Conservation (phyloP, 2,113 vertebrate genomes). For the Hemicordylus capensis region DNA sequence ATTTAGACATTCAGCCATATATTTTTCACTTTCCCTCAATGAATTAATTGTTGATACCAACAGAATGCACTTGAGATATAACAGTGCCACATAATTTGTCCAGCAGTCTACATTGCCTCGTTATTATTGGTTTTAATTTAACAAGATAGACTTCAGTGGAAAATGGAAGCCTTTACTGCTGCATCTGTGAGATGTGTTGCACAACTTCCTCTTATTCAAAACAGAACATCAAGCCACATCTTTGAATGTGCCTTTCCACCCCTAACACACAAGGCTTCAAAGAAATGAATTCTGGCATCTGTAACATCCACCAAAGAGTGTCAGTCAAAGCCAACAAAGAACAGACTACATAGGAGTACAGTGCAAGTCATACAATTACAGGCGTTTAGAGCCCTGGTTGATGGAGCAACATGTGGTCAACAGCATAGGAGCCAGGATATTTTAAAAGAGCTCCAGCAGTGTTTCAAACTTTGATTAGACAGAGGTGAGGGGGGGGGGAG, state of each 20-base stretch:
- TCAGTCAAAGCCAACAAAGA: slow-evolving; percentile 68
- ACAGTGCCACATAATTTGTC: slow-evolving; percentile 30
- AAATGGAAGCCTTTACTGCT: slow-evolving; percentile 67
- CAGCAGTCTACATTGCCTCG: slow-evolving; percentile 59
- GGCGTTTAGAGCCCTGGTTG: slow-evolving; percentile 60
- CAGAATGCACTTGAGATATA: slow-evolving; percentile 5
- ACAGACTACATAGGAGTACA: slow-evolving; percentile 58
- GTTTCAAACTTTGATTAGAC: slow-evolving; percentile 81
- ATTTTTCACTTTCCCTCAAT: neutral
- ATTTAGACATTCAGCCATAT: too few relatives aligned
- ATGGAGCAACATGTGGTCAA: slow-evolving; percentile 79
- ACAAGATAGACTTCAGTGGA: slow-evolving; percentile 56
- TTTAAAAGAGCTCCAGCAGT: slow-evolving; percentile 80
- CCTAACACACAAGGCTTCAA: slow-evolving; percentile 78
- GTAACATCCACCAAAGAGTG: slow-evolving; percentile 72
- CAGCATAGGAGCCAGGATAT: slow-evolving; percentile 75
- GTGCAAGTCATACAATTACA: slow-evolving; percentile 67
- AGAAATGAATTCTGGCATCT: slow-evolving; percentile 80
- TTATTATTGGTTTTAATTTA: slow-evolving; percentile 47
- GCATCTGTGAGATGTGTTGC: slow-evolving; percentile 73
- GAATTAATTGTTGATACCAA: neutral
- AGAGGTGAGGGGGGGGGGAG: slow-evolving; percentile 75
- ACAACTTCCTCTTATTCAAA: slow-evolving; percentile 69
- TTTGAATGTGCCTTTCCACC: slow-evolving; percentile 69
- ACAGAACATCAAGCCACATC: slow-evolving; percentile 73